Evolutionary conservation across 2,113 vertebrate species (phyloP).

Genomic region (Rutilus rutilus): DNA sequence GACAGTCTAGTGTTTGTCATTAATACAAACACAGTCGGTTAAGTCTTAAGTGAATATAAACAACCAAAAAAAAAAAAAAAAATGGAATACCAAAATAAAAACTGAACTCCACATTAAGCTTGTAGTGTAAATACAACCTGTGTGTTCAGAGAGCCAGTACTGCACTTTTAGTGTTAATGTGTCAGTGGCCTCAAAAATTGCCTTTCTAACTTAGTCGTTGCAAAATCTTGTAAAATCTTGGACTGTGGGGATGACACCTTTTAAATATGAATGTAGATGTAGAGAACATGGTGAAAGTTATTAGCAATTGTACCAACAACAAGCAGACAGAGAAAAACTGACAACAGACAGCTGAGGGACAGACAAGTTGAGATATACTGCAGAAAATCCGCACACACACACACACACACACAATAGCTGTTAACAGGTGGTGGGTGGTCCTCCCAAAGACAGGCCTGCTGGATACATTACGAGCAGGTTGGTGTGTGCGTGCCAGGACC

Average conservation of each 20-base stretch:
- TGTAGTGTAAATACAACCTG: background rate
- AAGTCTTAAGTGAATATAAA: background rate
- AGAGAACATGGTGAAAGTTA: background rate
- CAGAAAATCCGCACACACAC: background rate
- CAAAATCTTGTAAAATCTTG: background rate
- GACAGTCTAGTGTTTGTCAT: background rate
- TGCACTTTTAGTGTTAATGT: background rate
- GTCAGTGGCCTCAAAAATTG: background rate
- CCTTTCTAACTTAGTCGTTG: background rate
- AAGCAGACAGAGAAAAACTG: constrained; percentile 5
- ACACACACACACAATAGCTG: background rate
- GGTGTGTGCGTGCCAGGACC: constrained; percentile 14
- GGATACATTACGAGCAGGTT: constrained; percentile 11
- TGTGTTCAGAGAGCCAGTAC: background rate
- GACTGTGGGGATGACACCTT: background rate
- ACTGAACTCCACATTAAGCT: background rate
- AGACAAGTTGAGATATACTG: constrained; percentile 22
- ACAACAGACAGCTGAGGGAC: constrained; percentile 39
- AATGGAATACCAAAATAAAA: background rate
- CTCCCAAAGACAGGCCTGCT: constrained; percentile 26
- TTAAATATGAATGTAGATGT: background rate
- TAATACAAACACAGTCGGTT: background rate
- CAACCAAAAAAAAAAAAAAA: background rate
- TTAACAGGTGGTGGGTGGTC: constrained; percentile 46
- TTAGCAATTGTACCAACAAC: background rate